phyloP scores from a whole-genome alignment of 2,113 vertebrate species.

The Calidris pygmaea region DNA sequence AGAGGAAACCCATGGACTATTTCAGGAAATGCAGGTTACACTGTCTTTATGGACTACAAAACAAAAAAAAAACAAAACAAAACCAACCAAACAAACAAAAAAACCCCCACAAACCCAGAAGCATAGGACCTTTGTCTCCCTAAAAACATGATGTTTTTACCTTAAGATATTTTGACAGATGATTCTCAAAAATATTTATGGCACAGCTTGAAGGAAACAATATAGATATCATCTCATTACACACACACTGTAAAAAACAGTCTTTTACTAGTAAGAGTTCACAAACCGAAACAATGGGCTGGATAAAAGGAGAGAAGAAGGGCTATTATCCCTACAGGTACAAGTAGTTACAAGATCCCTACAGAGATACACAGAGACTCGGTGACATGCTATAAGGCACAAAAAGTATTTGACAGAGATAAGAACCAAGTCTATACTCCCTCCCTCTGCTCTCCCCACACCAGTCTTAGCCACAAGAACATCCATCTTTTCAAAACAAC shows the following conservation, averaged over 20 bases:
- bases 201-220: slow-evolving; percentile 18
- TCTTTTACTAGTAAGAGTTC: slow-evolving; percentile 6
- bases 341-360: not conserved
- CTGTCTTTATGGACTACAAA: not conserved
- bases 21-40: not conserved
- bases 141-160: not conserved
- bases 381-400: not conserved
- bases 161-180: not conserved
- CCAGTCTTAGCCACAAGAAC: not conserved
- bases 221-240: slow-evolving; percentile 4
- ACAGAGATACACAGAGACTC: not conserved
- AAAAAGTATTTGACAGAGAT: not conserved
- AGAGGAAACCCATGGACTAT: not conserved
- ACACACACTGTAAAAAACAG: not conserved
- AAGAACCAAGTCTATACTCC: not conserved
- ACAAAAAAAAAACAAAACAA: not conserved
- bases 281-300: slow-evolving; percentile 5
- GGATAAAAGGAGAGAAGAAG: not conserved
- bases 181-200: not conserved
- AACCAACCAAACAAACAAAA: too few relatives aligned
- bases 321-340: slow-evolving; percentile 27
- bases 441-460: not conserved
- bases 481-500: not conserved
- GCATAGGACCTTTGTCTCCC: not conserved
- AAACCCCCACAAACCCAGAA: not conserved